A percentile compares a stretch with the other conserved stretches of the same genome.
Evolutionary conservation across 2,797 vertebrate species (phyloP).

Genomic region (Gorsachius magnificus): DNA sequence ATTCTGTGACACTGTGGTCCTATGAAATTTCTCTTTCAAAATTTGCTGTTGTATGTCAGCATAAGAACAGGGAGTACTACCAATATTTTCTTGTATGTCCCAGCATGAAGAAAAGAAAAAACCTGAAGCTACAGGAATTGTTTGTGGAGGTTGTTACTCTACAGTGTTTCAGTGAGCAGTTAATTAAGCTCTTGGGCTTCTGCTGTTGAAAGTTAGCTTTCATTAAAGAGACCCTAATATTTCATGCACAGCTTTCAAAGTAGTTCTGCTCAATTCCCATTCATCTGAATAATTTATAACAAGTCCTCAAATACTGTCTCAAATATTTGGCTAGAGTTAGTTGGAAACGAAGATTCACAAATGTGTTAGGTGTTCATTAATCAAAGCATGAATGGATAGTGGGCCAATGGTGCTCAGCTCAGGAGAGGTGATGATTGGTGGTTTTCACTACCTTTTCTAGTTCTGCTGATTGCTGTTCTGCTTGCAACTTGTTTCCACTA

Average conservation of each 20-base stretch:
- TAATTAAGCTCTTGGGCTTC: not conserved
- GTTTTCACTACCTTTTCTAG: not conserved
- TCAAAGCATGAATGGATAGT: not conserved
- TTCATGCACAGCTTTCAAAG: not conserved
- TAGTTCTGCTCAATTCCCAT: not conserved
- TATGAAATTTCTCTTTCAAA: not conserved
- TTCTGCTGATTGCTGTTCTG: not conserved
- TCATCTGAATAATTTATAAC: not conserved
- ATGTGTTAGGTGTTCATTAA: not conserved
- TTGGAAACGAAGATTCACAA: not conserved
- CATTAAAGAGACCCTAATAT: not conserved
- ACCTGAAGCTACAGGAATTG: not conserved
- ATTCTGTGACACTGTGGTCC: not conserved
- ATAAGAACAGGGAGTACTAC: not conserved
- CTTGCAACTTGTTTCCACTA: constrained; percentile 52
- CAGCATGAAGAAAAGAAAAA: not conserved
- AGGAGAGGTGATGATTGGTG: not conserved
- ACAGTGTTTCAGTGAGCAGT: not conserved
- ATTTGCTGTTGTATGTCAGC: not conserved
- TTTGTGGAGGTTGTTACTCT: not conserved
- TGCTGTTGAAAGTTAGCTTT: not conserved
- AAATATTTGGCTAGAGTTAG: not conserved
- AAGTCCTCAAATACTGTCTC: not conserved
- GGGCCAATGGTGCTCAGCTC: not conserved
- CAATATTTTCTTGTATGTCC: not conserved